Evolutionary conservation across 2,797 vertebrate species (phyloP).

Genomic region (Phrynocephalus forsythii): DNA sequence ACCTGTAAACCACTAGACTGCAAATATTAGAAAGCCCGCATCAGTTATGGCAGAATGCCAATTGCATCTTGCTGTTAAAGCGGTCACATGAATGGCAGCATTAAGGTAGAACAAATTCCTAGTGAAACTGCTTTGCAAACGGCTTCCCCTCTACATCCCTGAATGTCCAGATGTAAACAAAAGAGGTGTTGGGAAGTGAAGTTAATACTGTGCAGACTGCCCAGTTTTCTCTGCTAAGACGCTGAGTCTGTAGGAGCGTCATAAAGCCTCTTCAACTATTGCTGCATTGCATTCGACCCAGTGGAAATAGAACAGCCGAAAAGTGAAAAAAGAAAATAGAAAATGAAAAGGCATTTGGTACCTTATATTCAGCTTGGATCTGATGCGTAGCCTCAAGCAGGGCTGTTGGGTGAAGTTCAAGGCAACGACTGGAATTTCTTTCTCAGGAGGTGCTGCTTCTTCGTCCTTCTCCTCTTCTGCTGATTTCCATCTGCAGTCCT

Average conservation of each 20-base stretch:
- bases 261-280: background rate
- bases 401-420: constrained; percentile 41
- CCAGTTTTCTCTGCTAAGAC: background rate
- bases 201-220: background rate
- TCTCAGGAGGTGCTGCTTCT: constrained; percentile 31
- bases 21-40: background rate
- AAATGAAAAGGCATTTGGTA: constrained; percentile 49
- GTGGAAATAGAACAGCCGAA: background rate
- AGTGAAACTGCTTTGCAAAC: constrained; percentile 2
- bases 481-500: constrained; percentile 59
- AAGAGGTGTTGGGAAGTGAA: background rate
- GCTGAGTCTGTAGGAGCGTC: background rate
- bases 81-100: background rate
- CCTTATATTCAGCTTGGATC: constrained; percentile 59
- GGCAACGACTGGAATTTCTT: background rate
- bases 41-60: background rate
- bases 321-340: background rate
- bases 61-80: constrained; percentile 25
- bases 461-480: constrained; percentile 34
- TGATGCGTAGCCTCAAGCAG: background rate
- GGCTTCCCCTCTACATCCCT: background rate
- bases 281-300: background rate
- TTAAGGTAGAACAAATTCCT: background rate
- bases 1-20: background rate
- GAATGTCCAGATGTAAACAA: background rate